Base-by-base conservation (phyloP, 2,113 vertebrate species). In the Plotosus lineatus region DNA sequence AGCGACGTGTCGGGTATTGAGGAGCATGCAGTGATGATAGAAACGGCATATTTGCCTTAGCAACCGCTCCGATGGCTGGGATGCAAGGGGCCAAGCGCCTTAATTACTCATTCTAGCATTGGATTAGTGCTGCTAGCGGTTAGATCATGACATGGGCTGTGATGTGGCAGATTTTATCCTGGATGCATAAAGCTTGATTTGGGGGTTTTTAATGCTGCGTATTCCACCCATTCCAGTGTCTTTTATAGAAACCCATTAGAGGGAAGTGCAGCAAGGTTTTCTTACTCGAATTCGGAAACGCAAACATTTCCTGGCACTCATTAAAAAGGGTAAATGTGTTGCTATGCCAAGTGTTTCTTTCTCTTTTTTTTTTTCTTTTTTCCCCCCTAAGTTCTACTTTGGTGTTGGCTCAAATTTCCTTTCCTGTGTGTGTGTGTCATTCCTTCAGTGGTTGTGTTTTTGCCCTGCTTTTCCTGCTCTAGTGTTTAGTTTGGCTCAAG, bases 401-500 rank as follows among this genome's bases (percentile, higher is more conserved):
- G 2, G 36, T 61, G n/a, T 23, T 48, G 4, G 53, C 5, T 60
- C 9, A 53, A 21, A 19, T 58, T 42, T 69, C 38, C 42, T 65
- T 38, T 36, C 33, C 80, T 48, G 38, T 66, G 65, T 71, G 68
- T 46, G 15, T 50, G 28, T n/a, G 14, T 38, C 17, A 9, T 21
- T 50, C n/a, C 65, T 33, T 19, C 42, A 42, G 63, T 69, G 33
- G 38, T 50, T 53, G 44, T 53, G n/a, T 78, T 63, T 55, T 56
- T 73, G 69, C 26, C 6, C 26, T 71, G n/a, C n/a, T 73, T 79
- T 79, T 71, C 51, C 63, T 68, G 19, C 26, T 51, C n/a, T 5
- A 4, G 38, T 79, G 69, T 78, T 76, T 68, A 44, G 42, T 60
- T 76, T 82, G 79, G 82, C 79, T 42, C 68, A 15, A 21, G 19